phyloP scores from a whole-genome alignment of 2,113 vertebrate species.

The Deroptyus accipitrinus region DNA sequence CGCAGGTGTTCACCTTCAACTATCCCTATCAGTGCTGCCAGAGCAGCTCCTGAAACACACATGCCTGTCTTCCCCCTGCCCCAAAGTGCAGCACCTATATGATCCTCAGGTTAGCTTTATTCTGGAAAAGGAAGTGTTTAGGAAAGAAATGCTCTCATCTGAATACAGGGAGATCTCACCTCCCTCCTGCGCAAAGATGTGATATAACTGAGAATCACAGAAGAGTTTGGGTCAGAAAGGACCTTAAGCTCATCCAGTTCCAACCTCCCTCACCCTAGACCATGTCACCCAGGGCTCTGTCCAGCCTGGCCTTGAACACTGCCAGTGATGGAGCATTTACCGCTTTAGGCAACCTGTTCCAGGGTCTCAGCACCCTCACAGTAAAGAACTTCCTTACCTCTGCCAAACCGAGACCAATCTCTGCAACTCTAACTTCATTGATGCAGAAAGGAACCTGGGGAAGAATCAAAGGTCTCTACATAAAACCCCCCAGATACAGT shows the following conservation, averaged over 20 bases:
- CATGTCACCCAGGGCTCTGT: not conserved
- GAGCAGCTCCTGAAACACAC: not conserved
- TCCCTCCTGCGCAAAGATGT: not conserved
- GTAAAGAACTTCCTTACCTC: not conserved
- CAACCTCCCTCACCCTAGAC: not conserved
- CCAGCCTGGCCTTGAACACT: not conserved
- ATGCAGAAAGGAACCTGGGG: not conserved
- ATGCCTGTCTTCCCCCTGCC: rapidly evolving
- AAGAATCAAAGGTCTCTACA: not conserved
- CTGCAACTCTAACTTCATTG: not conserved
- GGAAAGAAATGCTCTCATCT: not conserved
- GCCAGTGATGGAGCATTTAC: not conserved
- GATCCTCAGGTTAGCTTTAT: not conserved
- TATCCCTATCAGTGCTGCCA: not conserved
- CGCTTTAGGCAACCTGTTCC: not conserved
- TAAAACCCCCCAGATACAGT: not conserved
- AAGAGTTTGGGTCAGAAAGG: not conserved
- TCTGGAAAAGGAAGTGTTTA: not conserved
- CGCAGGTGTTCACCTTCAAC: conserved; percentile 56
- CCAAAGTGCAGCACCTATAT: rapidly evolving
- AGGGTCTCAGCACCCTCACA: not conserved
- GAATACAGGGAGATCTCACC: not conserved
- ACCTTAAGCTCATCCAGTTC: not conserved
- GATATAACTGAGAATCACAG: not conserved
- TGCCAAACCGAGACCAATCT: not conserved